These are phyloP conservation scores for Paramormyrops kingsleyae DNA, from an alignment of 2,113 vertebrate genomes.

Conservation along the genomic window DNA sequence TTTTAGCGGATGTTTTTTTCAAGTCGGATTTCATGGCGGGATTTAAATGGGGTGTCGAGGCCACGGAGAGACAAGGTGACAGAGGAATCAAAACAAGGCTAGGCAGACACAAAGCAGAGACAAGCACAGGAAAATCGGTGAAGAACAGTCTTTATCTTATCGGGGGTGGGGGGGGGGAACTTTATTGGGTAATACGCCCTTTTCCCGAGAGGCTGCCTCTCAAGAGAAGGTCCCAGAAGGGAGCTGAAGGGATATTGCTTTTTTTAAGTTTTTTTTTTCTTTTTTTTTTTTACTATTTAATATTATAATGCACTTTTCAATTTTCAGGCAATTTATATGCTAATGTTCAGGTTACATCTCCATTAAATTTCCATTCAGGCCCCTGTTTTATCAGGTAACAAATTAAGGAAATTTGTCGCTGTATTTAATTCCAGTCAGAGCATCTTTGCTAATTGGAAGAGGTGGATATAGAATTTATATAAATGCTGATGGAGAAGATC, in stretches of 20 bases:
- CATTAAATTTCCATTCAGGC: slow-evolving; percentile 41
- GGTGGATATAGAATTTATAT: slow-evolving; percentile 19
- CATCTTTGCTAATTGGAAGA: slow-evolving; percentile 36
- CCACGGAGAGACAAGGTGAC: neutral
- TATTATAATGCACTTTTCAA: slow-evolving; percentile 44
- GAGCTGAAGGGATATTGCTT: slow-evolving; percentile 30
- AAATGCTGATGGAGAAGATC: slow-evolving; percentile 17
- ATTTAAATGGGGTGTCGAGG: neutral
- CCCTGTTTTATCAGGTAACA: slow-evolving; percentile 39
- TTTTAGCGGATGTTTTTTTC: neutral
- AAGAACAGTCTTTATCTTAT: slow-evolving; percentile 34
- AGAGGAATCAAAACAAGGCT: neutral
- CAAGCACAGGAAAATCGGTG: slow-evolving; percentile 14
- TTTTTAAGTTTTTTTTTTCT: slow-evolving; percentile 16
- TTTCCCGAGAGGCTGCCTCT: slow-evolving; percentile 28
- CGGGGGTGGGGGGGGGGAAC: slow-evolving; percentile 25
- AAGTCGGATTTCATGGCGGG: neutral
- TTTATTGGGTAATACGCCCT: slow-evolving; percentile 39
- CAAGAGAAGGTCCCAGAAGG: slow-evolving; percentile 21
- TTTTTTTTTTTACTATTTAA: slow-evolving; percentile 21
- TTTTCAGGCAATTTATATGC: slow-evolving; percentile 50
- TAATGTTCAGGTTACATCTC: slow-evolving; percentile 40
- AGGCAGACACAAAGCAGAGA: slow-evolving; percentile 12
- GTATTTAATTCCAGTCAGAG: slow-evolving; percentile 26
- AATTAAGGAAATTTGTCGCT: slow-evolving; percentile 23